Evolutionary conservation across 2,113 vertebrate species (phyloP).

Genomic region (Calonectris borealis): DNA sequence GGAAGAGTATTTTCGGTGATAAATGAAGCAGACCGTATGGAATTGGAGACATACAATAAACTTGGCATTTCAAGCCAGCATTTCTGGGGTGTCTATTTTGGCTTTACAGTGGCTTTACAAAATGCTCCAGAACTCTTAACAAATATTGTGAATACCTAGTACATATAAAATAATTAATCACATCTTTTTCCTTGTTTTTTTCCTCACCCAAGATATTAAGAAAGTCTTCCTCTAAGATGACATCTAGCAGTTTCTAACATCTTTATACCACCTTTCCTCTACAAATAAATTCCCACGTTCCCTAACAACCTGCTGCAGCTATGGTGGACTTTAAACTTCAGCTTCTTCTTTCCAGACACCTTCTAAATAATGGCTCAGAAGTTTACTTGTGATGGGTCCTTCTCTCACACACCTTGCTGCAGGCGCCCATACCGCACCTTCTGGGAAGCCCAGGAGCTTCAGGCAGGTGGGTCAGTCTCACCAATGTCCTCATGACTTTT

Average conservation of each 20-base stretch:
- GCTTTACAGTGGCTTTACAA: not conserved
- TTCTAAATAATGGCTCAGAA: not conserved
- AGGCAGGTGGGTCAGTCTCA: not conserved
- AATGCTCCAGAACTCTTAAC: not conserved
- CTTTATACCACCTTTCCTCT: not conserved
- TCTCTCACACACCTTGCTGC: not conserved
- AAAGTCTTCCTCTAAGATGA: not conserved
- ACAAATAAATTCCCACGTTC: not conserved
- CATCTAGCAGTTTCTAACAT: not conserved
- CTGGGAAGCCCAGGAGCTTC: not conserved
- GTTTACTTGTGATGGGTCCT: not conserved
- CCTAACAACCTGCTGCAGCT: not conserved
- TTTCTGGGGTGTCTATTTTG: not conserved
- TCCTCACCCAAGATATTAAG: not conserved
- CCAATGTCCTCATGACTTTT: not conserved
- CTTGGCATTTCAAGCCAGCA: not conserved
- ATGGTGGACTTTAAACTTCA: not conserved
- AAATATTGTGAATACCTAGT: not conserved
- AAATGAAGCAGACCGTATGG: not conserved
- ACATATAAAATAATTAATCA: not conserved
- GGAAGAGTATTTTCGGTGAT: not conserved
- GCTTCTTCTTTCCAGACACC: not conserved
- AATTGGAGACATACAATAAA: not conserved
- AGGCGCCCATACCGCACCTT: accelerated
- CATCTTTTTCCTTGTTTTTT: not conserved